Evolutionary conservation across 1,140 invertebrate genomes (phyloP).

Genomic region (Eulimnadia texana): DNA sequence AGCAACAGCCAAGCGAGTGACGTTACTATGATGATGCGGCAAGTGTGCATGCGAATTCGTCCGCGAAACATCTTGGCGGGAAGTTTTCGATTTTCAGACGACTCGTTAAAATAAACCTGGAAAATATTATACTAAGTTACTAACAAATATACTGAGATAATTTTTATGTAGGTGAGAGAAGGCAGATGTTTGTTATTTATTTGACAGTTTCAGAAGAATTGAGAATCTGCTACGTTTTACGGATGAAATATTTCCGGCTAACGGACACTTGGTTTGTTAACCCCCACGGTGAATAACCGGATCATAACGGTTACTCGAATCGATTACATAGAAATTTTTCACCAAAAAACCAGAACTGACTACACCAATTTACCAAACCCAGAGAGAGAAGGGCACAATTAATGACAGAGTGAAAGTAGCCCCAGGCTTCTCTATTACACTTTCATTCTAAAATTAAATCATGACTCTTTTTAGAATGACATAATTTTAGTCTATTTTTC

Average conservation of each 20-base stretch:
- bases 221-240: neutral
- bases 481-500: too few species aligned
- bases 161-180: too few species aligned
- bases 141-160: too few species aligned
- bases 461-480: too few species aligned
- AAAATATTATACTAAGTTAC: too few species aligned
- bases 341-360: too few species aligned
- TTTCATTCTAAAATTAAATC: too few species aligned
- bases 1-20: constrained; percentile 91
- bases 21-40: constrained; percentile 82
- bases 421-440: too few species aligned
- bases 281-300: neutral
- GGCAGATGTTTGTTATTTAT: neutral
- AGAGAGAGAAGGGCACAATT: too few species aligned
- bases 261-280: neutral
- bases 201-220: neutral
- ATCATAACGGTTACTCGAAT: neutral
- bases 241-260: neutral
- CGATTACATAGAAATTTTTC: neutral
- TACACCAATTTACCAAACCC: too few species aligned
- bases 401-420: neutral
- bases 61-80: constrained; percentile 14
- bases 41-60: constrained; percentile 71
- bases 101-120: neutral
- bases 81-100: neutral